Base-by-base conservation (phyloP, 2,888 invertebrate species). In the Athalia rosae region DNA sequence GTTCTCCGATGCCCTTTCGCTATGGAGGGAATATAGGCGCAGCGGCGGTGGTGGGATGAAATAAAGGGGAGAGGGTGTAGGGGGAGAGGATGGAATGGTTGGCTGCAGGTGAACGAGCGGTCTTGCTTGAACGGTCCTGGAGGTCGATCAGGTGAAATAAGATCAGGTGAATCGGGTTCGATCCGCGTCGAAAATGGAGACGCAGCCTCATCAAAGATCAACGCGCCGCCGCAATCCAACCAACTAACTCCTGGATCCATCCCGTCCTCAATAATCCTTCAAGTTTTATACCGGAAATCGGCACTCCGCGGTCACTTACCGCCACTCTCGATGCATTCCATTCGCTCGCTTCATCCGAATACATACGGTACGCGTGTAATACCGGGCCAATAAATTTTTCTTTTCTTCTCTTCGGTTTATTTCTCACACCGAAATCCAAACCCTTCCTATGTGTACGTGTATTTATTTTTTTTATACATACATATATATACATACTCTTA, bases 101-200 rank as follows among this genome's bases (percentile, higher is more conserved):
- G 47, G 47, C 61, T 74, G 74, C 74, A 74, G 74, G 74, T 74
- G 74, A 74, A 74, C 74, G 74, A 74, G 74, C 74, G 74, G 74
- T 74, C 74, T 74, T 74, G 74, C 61, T 74, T 74, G 74, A 74
- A 62, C 74, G 74, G 61, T 74, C 74, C 61, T 62, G 71, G 71
- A 59, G 74, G 74, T 74, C 74, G 74, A 74, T 74, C 74, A 74
- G 74, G 74, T 74, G 74, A 74, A 74, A 74, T 62, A 74, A 74
- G 74, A 74, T 74, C 74, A 74, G 74, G 74, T 74, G 74, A 74
- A 74, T 74, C 74, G 74, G 74, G 74, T 62, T 74, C 74, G 74
- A 74, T 74, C 71, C 74, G 48, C 74, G 74, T 74, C 74, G 74
- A 74, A 74, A 74, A 74, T 74, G 74, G 74, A 74, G 74, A 62